phyloP scores from a whole-genome alignment of 2,797 vertebrate species.

The Chromis chromis region DNA sequence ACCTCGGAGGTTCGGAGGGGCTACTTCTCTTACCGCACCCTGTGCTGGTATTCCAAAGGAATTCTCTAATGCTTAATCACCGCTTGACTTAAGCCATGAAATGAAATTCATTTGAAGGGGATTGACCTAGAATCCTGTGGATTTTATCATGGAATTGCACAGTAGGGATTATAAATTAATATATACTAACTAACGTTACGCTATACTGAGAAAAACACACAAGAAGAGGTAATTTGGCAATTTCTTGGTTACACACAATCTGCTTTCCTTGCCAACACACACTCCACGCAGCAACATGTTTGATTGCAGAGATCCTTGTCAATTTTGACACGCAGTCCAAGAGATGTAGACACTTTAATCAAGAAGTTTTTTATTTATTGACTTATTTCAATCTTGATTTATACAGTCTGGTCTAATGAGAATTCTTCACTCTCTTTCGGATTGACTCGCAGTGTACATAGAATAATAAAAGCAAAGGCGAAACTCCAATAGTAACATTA shows the following conservation, averaged over 20 bases:
- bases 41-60: conserved; percentile 41
- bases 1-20: conserved; percentile 39
- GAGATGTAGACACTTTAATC: not conserved
- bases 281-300: not conserved
- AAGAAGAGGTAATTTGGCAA: not conserved
- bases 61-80: conserved; percentile 67
- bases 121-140: conserved; percentile 72
- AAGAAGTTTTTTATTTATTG: not conserved
- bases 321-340: not conserved
- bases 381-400: not conserved
- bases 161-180: conserved; percentile 57
- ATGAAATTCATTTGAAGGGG: conserved; percentile 64
- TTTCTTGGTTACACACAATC: conserved; percentile 9
- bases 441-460: not conserved
- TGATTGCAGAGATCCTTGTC: not conserved
- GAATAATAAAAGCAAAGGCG: too few relatives aligned
- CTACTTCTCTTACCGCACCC: conserved; percentile 41
- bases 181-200: conserved; percentile 21
- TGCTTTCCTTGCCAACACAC: not conserved
- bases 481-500: not conserved
- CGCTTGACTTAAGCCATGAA: conserved; percentile 65
- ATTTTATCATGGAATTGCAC: conserved; percentile 51
- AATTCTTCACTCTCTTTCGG: not conserved
- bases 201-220: conserved; percentile 6
- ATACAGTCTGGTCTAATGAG: not conserved